Evolutionary conservation across 1,140 invertebrate species (phyloP), one percentile per base, ranked within the genome.

Genomic region (Eueides isabella): DNA sequence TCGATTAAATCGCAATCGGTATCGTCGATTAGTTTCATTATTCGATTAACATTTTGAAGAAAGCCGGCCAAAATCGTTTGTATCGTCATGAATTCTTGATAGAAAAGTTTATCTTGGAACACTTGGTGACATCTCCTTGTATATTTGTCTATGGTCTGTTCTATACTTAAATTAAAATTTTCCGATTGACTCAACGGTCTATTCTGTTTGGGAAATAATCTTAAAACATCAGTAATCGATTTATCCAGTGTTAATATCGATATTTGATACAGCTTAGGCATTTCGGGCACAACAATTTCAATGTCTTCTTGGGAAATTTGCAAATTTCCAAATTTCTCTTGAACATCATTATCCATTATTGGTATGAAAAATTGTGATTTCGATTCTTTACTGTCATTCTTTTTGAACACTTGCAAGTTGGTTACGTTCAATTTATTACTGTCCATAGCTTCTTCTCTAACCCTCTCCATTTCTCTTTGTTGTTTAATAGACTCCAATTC

Each of bases 341-440:
- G 86, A 6, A 85, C 77, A 14, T 89, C 86, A n/a, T 75, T 84
- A 26, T 92, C 89, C 0, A 81, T 82, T n/a, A 94, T 89, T 0
- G 92, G 89, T 70, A 94, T 90, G 41, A 93, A 94, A 77, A 94
- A 94, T 71, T 93, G 88, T 0, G 92, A 93, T 85, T 92, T 93
- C 0, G 91, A 91, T 73, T 91, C 91, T 75, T 87, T 92, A 16
- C 77, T 88, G 41, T 93, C 91, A 62, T 78, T 88, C 75, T 87
- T 92, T 77, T 92, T 93, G 67, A 93, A 93, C 5, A 91, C 89
- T 30, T 91, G 87, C 19, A 93, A 44, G 64, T 92, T 92, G 0
- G 85, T 86, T 6, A 92, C 88, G 31, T 89, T 92, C 4, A 93
- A 29, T 77, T 93, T 93, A 48, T 93, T 93, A 31, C 90, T 92